These are phyloP conservation scores for Phengaris arion DNA, from an alignment of 2,888 invertebrate genomes.

Conservation along the genomic window DNA sequence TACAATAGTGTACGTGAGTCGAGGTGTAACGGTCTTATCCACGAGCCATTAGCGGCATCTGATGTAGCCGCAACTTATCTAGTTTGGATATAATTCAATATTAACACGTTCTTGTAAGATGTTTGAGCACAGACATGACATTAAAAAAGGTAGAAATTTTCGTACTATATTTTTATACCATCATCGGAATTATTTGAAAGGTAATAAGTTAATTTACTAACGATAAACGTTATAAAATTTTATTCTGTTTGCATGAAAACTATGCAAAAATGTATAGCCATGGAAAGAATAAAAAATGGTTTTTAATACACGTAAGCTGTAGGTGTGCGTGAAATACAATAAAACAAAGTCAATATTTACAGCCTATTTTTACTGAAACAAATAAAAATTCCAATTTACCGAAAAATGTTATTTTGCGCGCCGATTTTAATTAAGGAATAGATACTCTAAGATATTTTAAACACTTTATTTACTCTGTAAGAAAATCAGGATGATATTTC, in stretches of 20 bases:
- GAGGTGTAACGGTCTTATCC: slow-evolving; percentile 80
- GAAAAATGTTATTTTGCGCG: neutral
- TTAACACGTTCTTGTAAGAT: slow-evolving; percentile 13
- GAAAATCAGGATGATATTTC: neutral
- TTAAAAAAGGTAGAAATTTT: neutral
- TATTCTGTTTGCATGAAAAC: no score
- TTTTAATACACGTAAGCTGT: no score
- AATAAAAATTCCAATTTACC: neutral
- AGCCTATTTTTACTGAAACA: neutral
- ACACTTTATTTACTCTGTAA: neutral
- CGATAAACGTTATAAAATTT: no score
- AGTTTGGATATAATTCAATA: slow-evolving; percentile 35
- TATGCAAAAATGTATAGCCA: neutral
- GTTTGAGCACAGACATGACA: neutral
- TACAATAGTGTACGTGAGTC: slow-evolving; percentile 80
- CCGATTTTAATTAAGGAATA: neutral
- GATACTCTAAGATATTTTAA: neutral
- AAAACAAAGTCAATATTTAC: neutral
- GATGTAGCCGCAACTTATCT: slow-evolving; percentile 46
- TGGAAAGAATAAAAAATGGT: neutral
- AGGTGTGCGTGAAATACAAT: neutral
- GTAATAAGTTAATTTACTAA: no score
- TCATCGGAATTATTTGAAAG: no score
- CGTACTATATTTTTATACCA: neutral
- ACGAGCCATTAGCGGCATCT: slow-evolving; percentile 59